Conservation (phyloP, 2,113 vertebrate species). For the Lycocorax pyrrhopterus region DNA sequence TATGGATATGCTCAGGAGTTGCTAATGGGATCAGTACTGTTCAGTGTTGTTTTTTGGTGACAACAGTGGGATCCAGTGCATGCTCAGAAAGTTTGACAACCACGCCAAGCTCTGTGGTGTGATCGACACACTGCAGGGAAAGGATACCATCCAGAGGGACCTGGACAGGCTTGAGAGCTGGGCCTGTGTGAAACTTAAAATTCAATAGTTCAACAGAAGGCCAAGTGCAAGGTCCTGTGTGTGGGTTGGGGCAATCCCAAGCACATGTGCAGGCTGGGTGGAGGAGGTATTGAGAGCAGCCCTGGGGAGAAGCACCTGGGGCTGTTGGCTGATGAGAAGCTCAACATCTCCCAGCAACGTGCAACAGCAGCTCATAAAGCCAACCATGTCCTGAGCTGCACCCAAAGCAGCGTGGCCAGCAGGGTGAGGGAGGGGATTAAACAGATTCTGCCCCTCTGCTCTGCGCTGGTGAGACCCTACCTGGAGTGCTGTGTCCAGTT, state of each 20-base stretch:
- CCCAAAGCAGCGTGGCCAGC: rapidly evolving
- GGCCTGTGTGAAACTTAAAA: neutral
- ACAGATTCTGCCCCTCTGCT: neutral
- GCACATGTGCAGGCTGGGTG: neutral
- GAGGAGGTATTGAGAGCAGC: neutral
- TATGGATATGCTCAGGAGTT: neutral
- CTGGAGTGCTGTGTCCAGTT: neutral
- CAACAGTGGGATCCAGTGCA: neutral
- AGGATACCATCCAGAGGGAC: neutral
- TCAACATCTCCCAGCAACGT: rapidly evolving
- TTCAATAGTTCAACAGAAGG: rapidly evolving
- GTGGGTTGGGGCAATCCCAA: neutral
- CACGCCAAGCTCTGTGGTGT: neutral
- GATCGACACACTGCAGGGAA: neutral
- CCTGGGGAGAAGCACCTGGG: neutral
- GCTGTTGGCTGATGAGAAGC: neutral
- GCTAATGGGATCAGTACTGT: neutral
- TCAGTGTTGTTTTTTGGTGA: neutral
- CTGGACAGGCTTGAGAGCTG: neutral
- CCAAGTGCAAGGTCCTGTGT: neutral
- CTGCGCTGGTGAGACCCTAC: neutral
- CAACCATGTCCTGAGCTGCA: neutral
- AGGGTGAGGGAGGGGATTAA: neutral
- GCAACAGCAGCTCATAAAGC: neutral
- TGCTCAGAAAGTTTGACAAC: neutral